These are phyloP conservation scores for Orchestes rusci DNA, from an alignment of 2,888 invertebrate genomes.

Conservation along the genomic window DNA sequence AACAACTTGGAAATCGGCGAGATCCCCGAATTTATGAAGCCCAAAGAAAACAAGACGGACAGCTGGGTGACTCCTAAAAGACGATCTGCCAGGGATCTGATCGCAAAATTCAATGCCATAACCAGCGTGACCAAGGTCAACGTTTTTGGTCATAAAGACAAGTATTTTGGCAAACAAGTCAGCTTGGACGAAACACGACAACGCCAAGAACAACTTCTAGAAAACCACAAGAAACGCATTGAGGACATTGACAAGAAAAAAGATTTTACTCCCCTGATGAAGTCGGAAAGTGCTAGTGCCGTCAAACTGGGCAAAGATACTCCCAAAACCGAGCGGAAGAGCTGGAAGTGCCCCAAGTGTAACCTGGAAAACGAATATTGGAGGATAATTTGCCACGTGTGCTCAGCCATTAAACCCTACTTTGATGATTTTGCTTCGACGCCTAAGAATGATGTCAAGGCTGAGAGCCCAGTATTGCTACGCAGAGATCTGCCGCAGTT, in stretches of 20 bases:
- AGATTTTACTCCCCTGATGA: slow-evolving; percentile 35
- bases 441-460: slow-evolving; percentile 11
- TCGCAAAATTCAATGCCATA: slow-evolving; percentile 57
- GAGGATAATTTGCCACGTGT: slow-evolving; percentile 57
- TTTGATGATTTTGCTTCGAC: slow-evolving; percentile 33
- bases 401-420: slow-evolving; percentile 49
- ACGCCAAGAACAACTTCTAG: slow-evolving; percentile 33
- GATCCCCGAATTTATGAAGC: slow-evolving; percentile 43
- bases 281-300: slow-evolving; percentile 41
- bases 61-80: slow-evolving; percentile 36
- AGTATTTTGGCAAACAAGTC: slow-evolving; percentile 37
- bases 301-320: slow-evolving; percentile 34
- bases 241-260: slow-evolving; percentile 37
- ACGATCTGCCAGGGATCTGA: slow-evolving; percentile 48
- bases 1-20: slow-evolving; percentile 30
- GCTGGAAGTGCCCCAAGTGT: slow-evolving; percentile 56
- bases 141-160: slow-evolving; percentile 43
- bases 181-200: slow-evolving; percentile 33
- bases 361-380: slow-evolving; percentile 54
- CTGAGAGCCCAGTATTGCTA: slow-evolving; percentile 22
- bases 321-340: slow-evolving; percentile 38
- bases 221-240: slow-evolving; percentile 33
- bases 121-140: slow-evolving; percentile 52
- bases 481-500: slow-evolving; percentile 32
- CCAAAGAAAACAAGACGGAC: slow-evolving; percentile 35